These are phyloP conservation scores for Mystacornis crossleyi DNA, from an alignment of 2,113 vertebrate genomes.

Conservation along the genomic window DNA sequence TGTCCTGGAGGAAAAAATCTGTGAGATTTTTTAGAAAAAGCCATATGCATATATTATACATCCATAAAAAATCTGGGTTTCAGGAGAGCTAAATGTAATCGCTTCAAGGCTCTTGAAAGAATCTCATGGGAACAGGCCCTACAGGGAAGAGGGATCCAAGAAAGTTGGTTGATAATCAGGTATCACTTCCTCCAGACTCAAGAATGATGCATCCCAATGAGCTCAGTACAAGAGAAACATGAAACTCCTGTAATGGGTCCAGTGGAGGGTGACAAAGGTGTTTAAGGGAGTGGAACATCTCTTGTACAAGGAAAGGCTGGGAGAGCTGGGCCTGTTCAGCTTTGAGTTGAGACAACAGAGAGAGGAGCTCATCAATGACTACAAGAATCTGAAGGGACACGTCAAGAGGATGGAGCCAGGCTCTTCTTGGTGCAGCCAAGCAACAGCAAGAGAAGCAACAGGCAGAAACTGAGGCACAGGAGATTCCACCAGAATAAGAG, in stretches of 20 bases:
- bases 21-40: neutral
- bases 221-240: neutral
- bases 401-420: neutral
- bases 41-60: neutral
- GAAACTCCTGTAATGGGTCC: neutral
- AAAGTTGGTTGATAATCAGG: neutral
- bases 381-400: neutral
- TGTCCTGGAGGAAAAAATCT: neutral
- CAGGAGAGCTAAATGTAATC: neutral
- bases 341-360: neutral
- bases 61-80: neutral
- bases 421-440: neutral
- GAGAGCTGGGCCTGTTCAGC: neutral
- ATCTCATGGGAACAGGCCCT: neutral
- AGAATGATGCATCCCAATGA: neutral
- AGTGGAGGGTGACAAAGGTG: neutral
- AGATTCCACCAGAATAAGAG: neutral
- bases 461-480: rapidly evolving
- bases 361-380: neutral
- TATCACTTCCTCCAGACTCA: neutral
- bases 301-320: neutral
- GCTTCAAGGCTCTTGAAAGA: neutral
- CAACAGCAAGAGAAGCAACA: neutral
- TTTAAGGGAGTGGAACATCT: no score
- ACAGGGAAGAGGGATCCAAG: neutral